A percentile compares a stretch with the other conserved stretches of the same genome.
phyloP scores from a whole-genome alignment of 2,888 invertebrate genomes.

The Noctua comes region DNA sequence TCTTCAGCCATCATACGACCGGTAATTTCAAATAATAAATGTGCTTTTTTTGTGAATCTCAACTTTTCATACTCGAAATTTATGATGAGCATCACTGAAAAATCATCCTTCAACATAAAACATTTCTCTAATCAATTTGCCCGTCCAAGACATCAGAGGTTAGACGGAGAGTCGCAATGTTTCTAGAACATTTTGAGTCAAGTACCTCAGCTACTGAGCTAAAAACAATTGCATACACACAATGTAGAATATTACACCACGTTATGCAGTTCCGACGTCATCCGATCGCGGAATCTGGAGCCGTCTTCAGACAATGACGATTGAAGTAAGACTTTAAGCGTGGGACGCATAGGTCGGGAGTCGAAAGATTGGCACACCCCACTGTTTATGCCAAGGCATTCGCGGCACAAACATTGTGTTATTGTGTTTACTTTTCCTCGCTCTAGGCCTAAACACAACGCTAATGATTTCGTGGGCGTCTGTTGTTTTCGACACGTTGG shows the following conservation, averaged over 20 bases:
- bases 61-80: background rate
- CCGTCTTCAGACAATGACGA: slow-evolving; percentile 43
- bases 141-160: slow-evolving; percentile 17
- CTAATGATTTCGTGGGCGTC: slow-evolving; percentile 31
- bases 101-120: slow-evolving; percentile 1
- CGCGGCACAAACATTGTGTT: slow-evolving; percentile 47
- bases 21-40: background rate
- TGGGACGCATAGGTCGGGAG: slow-evolving; percentile 80
- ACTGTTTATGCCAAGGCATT: slow-evolving; percentile 72
- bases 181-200: slow-evolving; percentile 17
- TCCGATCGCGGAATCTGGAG: slow-evolving; percentile 40
- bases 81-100: slow-evolving; percentile 2
- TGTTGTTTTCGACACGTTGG: slow-evolving; percentile 35
- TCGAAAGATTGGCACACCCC: slow-evolving; percentile 80
- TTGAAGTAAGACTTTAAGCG: slow-evolving; percentile 60
- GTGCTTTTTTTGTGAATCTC: background rate
- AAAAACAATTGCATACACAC: background rate
- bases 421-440: slow-evolving; percentile 47
- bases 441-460: slow-evolving; percentile 57
- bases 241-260: slow-evolving; percentile 24
- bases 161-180: background rate
- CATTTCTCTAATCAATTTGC: background rate
- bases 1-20: background rate
- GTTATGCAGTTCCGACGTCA: slow-evolving; percentile 42
- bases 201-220: background rate